Evolutionary conservation across 2,113 vertebrate genomes (phyloP).

Genomic region (Gopherus evgoodei): DNA sequence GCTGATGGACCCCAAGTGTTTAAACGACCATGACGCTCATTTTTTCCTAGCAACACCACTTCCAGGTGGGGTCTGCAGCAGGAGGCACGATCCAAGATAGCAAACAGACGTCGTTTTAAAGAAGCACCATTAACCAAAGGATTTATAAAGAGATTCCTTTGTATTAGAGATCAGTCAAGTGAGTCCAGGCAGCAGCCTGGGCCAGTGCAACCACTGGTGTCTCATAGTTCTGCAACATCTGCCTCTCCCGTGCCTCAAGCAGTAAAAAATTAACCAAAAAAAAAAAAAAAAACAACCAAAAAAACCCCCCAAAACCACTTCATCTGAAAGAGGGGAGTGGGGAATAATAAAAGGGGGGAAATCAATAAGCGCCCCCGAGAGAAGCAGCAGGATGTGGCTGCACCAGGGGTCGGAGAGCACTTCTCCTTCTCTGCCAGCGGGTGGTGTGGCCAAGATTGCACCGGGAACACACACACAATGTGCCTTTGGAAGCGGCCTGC

Average conservation of each 20-base stretch:
- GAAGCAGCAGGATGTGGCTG: slow-evolving; percentile 39
- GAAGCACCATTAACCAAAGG: background rate
- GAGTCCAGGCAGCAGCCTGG: background rate
- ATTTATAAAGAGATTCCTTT: slow-evolving; percentile 49
- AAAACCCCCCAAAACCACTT: background rate
- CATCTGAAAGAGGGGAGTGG: background rate
- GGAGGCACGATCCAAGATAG: background rate
- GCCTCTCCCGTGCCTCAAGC: background rate
- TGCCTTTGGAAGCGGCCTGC: background rate
- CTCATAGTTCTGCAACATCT: background rate
- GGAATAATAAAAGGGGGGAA: background rate
- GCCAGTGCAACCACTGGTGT: background rate
- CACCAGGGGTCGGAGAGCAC: slow-evolving; percentile 1
- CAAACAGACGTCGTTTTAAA: background rate
- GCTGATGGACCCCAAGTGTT: background rate
- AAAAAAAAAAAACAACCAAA: background rate
- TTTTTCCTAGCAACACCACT: background rate
- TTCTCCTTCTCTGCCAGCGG: background rate
- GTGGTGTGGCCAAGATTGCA: accelerated
- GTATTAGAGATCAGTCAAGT: slow-evolving; percentile 27
- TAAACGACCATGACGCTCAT: background rate
- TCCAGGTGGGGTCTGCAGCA: background rate
- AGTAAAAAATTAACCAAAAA: background rate
- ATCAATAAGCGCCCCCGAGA: slow-evolving; percentile 21
- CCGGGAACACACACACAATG: accelerated